Percentiles rank a stretch among this genome's conserved stretches.
Conservation (phyloP, 2,888 invertebrate genomes). For the Hemistola chrysoprasaria region DNA sequence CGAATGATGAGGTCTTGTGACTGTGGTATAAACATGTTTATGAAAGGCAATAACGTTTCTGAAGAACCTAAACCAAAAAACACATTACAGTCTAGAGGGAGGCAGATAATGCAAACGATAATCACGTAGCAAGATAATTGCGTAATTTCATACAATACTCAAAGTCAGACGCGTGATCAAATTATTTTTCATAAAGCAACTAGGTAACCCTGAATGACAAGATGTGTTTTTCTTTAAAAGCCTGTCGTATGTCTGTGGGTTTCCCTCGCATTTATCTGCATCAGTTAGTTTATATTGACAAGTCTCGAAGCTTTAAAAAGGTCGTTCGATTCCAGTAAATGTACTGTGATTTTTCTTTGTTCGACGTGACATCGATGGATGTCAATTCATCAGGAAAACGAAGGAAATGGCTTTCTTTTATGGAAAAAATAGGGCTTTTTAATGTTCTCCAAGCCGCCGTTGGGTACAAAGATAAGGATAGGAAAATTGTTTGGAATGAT, state of each 20-base stretch:
- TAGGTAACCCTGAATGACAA: too few relatives aligned
- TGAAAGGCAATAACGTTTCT: conserved; percentile 22
- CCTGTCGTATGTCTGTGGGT: conserved; percentile 11
- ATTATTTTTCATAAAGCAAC: too few relatives aligned
- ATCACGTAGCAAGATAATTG: conserved; percentile 2
- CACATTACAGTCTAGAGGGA: neutral
- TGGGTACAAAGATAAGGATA: conserved; percentile 24
- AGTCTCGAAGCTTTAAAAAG: conserved; percentile 40
- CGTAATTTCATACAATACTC: conserved; percentile 1
- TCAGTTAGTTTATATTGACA: conserved; percentile 19
- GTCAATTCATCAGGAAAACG: conserved; percentile 59
- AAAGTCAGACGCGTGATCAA: too few relatives aligned
- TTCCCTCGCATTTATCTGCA: conserved; percentile 25
- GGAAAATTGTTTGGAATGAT: conserved; percentile 33
- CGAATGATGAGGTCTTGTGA: conserved; percentile 17
- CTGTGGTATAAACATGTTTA: conserved; percentile 30
- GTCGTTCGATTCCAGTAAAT: conserved; percentile 41
- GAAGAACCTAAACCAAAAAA: conserved; percentile 5
- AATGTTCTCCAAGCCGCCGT: conserved; percentile 39
- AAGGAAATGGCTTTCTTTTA: conserved; percentile 53
- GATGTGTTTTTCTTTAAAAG: neutral
- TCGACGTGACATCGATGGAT: conserved; percentile 55
- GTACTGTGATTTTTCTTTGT: conserved; percentile 55
- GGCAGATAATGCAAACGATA: neutral
- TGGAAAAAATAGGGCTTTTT: conserved; percentile 46